phyloP scores from a whole-genome alignment of 2,888 invertebrate genomes.

The Teinopalpus imperialis region DNA sequence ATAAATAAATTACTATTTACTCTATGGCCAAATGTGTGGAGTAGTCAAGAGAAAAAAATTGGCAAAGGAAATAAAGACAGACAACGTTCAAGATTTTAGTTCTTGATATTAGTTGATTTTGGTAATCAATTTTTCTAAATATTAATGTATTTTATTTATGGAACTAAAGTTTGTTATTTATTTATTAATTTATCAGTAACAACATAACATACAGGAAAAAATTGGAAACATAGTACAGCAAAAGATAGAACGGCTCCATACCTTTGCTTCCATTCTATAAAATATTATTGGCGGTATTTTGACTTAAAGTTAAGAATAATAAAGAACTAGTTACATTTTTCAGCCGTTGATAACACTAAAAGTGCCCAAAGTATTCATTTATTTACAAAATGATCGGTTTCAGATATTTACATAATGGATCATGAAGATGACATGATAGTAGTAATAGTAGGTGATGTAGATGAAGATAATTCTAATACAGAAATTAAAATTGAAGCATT shows the following conservation, averaged over 20 bases:
- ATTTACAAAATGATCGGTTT: slow-evolving; percentile 13
- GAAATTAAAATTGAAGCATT: slow-evolving; percentile 38
- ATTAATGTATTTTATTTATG: too few species aligned
- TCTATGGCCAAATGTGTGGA: slow-evolving; percentile 16
- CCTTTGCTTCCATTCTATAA: slow-evolving; percentile 30
- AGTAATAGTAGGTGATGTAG: slow-evolving; percentile 43
- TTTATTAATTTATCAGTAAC: too few species aligned
- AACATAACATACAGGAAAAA: too few species aligned
- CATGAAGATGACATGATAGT: slow-evolving; percentile 47
- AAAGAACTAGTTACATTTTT: too few species aligned
- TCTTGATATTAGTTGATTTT: too few species aligned
- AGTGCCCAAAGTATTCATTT: too few species aligned
- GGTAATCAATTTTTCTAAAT: too few species aligned
- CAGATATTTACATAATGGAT: slow-evolving; percentile 33
- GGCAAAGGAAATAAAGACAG: slow-evolving; percentile 19
- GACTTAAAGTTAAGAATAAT: background rate
- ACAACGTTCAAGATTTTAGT: background rate
- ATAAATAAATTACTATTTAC: too few species aligned
- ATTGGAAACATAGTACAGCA: too few species aligned
- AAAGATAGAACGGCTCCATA: slow-evolving; percentile 16
- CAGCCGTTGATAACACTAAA: too few species aligned
- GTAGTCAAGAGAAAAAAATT: too few species aligned
- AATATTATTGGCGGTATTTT: slow-evolving; percentile 34
- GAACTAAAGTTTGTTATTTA: too few species aligned
- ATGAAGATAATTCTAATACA: slow-evolving; percentile 31